Base-by-base conservation (phyloP, 2,113 vertebrate genomes). In the Morone saxatilis region DNA sequence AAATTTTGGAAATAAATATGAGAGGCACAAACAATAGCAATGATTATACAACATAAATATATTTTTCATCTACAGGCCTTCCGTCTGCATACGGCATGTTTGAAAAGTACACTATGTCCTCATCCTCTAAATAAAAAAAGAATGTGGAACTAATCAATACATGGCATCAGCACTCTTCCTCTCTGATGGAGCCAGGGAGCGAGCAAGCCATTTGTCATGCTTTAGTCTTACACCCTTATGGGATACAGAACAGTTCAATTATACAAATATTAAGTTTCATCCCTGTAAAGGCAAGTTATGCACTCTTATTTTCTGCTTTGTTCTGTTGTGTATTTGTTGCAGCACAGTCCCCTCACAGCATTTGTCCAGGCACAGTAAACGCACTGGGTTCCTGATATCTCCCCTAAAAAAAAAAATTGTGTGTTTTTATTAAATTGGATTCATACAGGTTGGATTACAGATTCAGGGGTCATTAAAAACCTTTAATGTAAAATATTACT, bases 61-160 rank as follows among this genome's bases (percentile, higher is more conserved):
- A 25, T 22, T 54, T 61, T 4, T 65, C 8, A 59, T 66, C n/a
- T 48, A 48, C 20, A 78, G 6, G 16, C 31, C 0, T 8, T 59
- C 11, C 25, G 9, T 67, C n/a, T 67, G 71, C 38, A 25, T 7
- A 6, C 13, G 59, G 17, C 17, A 25, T 36, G 57, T 69, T 40
- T 54, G 17, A 81, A 66, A 76, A 80, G 80, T 38, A 84, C 87
- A 78, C n/a, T 2, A 11, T 88, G 87, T 91, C 45, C 83, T 75
- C 50, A 38, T 25, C 10, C 56, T 67, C 14, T 6, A 10, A 73
- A 65, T 4, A 47, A 47, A 43, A 78, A 25, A 48, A 53, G 20
- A 83, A 78, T 53, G 22, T 86, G 81, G 76, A 92, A 78, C 66
- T 43, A 73, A 88, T 85, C 72, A 72, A 54, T 63, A 47, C 74